Percentiles rank a stretch among this genome's conserved stretches.
phyloP scores from a whole-genome alignment of 2,888 invertebrate species.

The Pegoplata infirma region DNA sequence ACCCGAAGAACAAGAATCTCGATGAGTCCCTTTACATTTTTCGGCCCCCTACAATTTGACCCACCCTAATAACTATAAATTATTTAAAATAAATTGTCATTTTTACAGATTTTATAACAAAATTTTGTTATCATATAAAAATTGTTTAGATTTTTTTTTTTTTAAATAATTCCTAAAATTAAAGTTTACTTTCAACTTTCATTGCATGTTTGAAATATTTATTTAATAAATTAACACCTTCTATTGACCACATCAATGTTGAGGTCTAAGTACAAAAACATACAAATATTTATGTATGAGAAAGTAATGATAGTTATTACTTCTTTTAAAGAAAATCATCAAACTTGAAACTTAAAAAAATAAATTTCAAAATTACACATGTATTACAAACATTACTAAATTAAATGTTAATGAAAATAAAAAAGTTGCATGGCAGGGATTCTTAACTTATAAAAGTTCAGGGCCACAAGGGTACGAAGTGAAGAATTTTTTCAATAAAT shows the following conservation, averaged over 20 bases:
- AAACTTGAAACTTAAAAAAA: too few relatives aligned
- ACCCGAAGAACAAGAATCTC: too few relatives aligned
- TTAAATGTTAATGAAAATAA: not conserved
- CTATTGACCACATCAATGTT: not conserved
- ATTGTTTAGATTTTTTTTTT: too few relatives aligned
- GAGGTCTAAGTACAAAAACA: not conserved
- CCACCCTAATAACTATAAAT: too few relatives aligned
- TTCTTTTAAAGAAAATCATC: slow-evolving; percentile 21
- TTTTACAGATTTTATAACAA: not conserved
- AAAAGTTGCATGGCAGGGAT: too few relatives aligned
- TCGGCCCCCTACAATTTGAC: too few relatives aligned
- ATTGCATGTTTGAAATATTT: slow-evolving; percentile 24
- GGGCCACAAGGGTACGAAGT: too few relatives aligned
- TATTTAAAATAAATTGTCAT: not conserved
- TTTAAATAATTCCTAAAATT: too few relatives aligned
- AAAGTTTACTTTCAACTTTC: slow-evolving; percentile 55
- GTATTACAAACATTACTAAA: not conserved
- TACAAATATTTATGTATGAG: slow-evolving; percentile 6
- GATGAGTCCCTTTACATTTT: too few relatives aligned
- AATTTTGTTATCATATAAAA: too few relatives aligned
- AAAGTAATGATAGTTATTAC: slow-evolving; percentile 6
- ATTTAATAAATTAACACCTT: slow-evolving; percentile 49
- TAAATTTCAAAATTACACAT: not conserved
- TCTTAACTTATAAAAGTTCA: too few relatives aligned
- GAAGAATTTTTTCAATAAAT: too few relatives aligned